Conservation (phyloP, 2,113 vertebrate species). For the Pluvianellus socialis region DNA sequence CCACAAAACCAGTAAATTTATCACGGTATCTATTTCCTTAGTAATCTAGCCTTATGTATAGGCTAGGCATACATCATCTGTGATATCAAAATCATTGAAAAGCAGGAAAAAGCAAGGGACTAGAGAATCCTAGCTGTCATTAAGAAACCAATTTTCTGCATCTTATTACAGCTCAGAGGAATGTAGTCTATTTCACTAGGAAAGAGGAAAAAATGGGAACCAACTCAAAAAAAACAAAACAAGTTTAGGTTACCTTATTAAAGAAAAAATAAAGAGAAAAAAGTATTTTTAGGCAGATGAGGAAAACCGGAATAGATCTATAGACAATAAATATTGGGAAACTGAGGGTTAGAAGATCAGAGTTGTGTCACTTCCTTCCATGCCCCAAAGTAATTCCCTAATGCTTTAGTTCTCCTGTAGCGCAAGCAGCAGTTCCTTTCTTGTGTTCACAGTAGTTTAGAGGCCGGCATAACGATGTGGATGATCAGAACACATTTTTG, state of each 20-base stretch:
- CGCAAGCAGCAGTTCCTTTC: background rate
- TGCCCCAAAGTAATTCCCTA: background rate
- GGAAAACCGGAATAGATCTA: background rate
- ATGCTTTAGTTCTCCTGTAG: background rate
- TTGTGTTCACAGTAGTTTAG: background rate
- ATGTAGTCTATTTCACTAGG: background rate
- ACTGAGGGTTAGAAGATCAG: background rate
- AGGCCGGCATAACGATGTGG: background rate
- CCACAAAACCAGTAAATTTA: accelerated
- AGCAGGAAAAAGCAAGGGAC: background rate
- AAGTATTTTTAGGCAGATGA: background rate
- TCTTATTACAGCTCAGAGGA: background rate
- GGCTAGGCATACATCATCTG: background rate
- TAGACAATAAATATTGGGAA: background rate
- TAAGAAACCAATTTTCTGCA: background rate
- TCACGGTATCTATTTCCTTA: background rate
- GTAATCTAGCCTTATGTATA: background rate
- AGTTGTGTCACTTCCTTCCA: background rate
- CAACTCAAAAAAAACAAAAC: background rate
- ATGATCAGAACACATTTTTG: background rate
- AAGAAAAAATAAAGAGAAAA: too few relatives aligned
- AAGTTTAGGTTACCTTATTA: background rate
- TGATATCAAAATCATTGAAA: background rate
- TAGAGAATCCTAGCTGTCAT: background rate
- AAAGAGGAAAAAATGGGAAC: background rate